Evolutionary conservation across 2,113 vertebrate species (phyloP), one percentile per base, ranked within the genome.

Genomic region (Oncorhynchus clarkii): DNA sequence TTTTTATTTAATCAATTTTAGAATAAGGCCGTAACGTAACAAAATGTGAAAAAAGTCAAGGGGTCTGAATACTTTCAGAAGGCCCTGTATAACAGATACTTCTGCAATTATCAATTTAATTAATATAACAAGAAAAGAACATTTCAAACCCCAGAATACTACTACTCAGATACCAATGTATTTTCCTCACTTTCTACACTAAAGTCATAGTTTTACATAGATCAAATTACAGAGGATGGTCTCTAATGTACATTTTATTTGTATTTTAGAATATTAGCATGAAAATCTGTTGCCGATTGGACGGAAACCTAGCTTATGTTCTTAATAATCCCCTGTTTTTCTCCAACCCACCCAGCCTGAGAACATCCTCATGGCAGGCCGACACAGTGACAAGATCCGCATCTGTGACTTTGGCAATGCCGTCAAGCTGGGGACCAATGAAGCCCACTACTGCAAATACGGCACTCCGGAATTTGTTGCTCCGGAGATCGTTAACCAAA

Each of bases 321-420:
- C n/a, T n/a, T 5, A 49, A 31, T 48, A 4, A 39, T 22, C 72
- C 0, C 59, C 9, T 54, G 3, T 75, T 5, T 24, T 14, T 29
- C 0, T 67, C 2, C 1, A 24, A 18, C 60, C 1, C 24, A 57
- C 74, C 1, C 79, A 99, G 97, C 96, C 97, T 0, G 97, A 97
- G 90, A 99, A 99, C 75, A 94, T 99, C 82, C 89, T 99, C 71
- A 93, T 99, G 88, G 94, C 95, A 7, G 90, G 93, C 1, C 83
- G 86, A 0, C 89, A 86, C 1, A 94, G 95, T 0, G 95, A 97
- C 78, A 94, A 95, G 78, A 93, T 99, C 87, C 92, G 96, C 22
- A 95, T 99, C 80, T 97, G 96, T 3, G 97, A 99, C 84, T 98
- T 98, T 0, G 97, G 97, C n/a, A 98, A 96, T 0, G 96, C 97